These are phyloP conservation scores for Ischnus inquisitorius DNA, from an alignment of 2,888 invertebrate genomes.

Conservation along the genomic window DNA sequence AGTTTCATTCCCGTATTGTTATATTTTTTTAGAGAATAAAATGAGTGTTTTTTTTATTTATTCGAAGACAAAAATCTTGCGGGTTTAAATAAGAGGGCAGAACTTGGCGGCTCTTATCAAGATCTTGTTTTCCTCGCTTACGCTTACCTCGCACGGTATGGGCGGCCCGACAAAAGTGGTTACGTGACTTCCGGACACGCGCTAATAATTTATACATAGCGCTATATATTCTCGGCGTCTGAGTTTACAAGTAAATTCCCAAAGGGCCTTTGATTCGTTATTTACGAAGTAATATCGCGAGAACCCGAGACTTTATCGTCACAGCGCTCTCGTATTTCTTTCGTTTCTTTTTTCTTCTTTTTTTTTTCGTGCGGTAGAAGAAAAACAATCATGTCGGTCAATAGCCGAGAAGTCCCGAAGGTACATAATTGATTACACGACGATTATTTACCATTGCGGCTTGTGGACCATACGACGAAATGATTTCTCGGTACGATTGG, in stretches of 20 bases:
- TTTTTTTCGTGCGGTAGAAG: not conserved
- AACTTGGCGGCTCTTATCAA: slow-evolving; percentile 5
- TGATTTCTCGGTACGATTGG: not conserved
- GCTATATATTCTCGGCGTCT: slow-evolving; percentile 21
- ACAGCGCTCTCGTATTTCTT: not conserved
- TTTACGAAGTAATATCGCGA: slow-evolving; percentile 18
- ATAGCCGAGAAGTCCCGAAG: not conserved
- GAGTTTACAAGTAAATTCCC: slow-evolving; percentile 7
- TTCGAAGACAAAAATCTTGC: not conserved
- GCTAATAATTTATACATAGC: slow-evolving; percentile 21
- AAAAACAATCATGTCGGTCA: slow-evolving; percentile 3
- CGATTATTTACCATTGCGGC: not conserved
- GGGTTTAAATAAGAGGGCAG: not conserved
- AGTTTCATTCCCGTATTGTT: not conserved
- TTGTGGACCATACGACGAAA: not conserved
- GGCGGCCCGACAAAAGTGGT: slow-evolving; percentile 1
- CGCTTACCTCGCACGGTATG: not conserved
- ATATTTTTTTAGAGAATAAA: too few relatives aligned
- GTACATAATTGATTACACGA: slow-evolving; percentile 5
- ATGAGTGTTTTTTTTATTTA: not conserved
- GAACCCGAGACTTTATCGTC: not conserved
- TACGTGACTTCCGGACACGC: slow-evolving; percentile 24
- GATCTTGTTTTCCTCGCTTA: slow-evolving; percentile 24
- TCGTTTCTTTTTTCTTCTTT: not conserved
- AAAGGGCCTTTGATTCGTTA: slow-evolving; percentile 14